A percentile compares a stretch with the other conserved stretches of the same genome.
These are phyloP conservation scores for Abscondita cerata DNA, from an alignment of 2,888 invertebrate species.

Conservation along the genomic window DNA sequence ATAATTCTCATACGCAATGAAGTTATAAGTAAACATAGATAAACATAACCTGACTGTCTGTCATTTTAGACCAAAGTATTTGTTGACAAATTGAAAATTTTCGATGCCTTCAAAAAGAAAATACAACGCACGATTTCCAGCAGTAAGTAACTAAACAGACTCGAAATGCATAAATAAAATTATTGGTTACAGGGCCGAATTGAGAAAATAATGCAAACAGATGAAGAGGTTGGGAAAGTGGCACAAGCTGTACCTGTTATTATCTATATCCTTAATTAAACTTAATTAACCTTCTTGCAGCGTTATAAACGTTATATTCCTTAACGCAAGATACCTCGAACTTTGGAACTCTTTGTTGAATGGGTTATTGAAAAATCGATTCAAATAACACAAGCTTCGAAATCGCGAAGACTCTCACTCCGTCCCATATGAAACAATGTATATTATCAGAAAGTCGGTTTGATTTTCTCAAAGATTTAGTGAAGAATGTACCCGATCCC, in stretches of 20 bases:
- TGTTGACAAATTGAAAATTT: conserved; percentile 2
- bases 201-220: conserved; percentile 99
- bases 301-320: conserved; percentile 50
- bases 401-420: conserved; percentile 94
- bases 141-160: conserved; percentile 35
- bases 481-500: conserved; percentile 77
- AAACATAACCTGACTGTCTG: too few species aligned
- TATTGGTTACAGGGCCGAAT: conserved; percentile 83
- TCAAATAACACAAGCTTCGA: conserved; percentile 82
- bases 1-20: too few species aligned
- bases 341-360: conserved; percentile 93
- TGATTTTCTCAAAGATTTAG: conserved; percentile 90
- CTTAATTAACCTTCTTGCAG: conserved; percentile 43
- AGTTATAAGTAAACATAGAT: too few species aligned
- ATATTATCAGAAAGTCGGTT: conserved; percentile 90
- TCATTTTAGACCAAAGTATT: too few species aligned
- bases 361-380: conserved; percentile 88
- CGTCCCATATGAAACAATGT: conserved; percentile 95
- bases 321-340: conserved; percentile 75
- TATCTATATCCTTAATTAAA: conserved; percentile 88
- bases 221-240: conserved; percentile 99
- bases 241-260: conserved; percentile 99
- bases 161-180: background rate
- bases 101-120: conserved; percentile 47
- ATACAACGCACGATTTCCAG: conserved; percentile 47